Evolutionary conservation across 2,888 invertebrate species (phyloP).

Genomic region (Cryptosula pallasiana): DNA sequence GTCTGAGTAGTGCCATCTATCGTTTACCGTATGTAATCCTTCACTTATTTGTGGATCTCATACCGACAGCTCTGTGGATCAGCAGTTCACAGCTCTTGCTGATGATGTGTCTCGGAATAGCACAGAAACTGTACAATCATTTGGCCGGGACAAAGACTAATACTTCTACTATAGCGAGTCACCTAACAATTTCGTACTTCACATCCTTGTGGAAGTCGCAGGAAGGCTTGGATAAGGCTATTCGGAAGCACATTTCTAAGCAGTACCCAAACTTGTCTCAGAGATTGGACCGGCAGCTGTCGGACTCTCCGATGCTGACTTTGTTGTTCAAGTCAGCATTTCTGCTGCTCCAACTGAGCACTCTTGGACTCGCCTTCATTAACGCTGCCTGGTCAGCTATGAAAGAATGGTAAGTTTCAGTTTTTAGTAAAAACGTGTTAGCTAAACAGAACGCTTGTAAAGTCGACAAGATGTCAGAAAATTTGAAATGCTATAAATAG

Average conservation of each 20-base stretch:
- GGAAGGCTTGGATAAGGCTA: background rate
- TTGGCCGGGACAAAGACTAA: background rate
- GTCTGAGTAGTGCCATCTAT: background rate
- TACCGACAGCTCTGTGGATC: slow-evolving; percentile 3
- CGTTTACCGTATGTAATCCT: background rate
- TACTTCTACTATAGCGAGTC: background rate
- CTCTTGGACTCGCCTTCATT: background rate
- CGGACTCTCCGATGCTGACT: background rate
- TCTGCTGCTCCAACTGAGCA: background rate
- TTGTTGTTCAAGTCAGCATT: background rate
- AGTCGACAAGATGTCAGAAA: too few relatives aligned
- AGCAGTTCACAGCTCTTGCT: background rate
- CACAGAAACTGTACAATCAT: slow-evolving; percentile 11
- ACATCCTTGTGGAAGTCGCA: background rate
- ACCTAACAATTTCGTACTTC: background rate
- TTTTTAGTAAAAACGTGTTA: background rate
- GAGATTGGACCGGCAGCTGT: background rate
- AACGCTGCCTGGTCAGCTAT: background rate
- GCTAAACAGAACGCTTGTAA: too few relatives aligned
- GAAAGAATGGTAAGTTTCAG: background rate
- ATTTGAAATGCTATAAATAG: too few relatives aligned
- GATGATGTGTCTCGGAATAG: background rate
- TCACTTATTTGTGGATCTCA: background rate
- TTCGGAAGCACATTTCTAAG: background rate
- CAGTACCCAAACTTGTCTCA: background rate